Evolutionary conservation across 2,797 vertebrate genomes (phyloP).

Genomic region (Dipus sagitta): DNA sequence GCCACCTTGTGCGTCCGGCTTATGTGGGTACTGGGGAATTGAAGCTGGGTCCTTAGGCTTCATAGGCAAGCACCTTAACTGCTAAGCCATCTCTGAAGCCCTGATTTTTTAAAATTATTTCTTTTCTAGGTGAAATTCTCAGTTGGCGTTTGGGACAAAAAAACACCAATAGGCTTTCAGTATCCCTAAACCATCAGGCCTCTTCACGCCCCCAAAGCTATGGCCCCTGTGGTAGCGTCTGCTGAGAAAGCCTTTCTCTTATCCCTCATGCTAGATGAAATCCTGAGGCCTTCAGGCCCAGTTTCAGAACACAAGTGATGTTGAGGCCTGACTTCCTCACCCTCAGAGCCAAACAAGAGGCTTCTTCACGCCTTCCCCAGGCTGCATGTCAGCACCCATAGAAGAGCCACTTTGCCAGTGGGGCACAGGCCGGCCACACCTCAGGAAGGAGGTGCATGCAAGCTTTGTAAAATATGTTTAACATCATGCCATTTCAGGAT

Average conservation of each 20-base stretch:
- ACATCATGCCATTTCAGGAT: background rate
- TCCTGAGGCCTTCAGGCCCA: background rate
- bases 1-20: too few species aligned
- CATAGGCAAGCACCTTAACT: too few species aligned
- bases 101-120: background rate
- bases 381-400: background rate
- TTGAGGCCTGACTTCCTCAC: background rate
- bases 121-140: constrained; percentile 55
- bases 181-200: background rate
- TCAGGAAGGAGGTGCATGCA: background rate
- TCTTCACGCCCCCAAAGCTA: background rate
- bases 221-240: background rate
- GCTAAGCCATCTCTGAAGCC: too few species aligned
- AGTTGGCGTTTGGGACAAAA: constrained; percentile 42
- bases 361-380: background rate
- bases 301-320: background rate
- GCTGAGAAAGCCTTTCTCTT: background rate
- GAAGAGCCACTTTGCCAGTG: background rate
- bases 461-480: background rate
- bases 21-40: too few species aligned
- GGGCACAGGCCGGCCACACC: background rate
- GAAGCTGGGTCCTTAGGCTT: too few species aligned
- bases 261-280: background rate
- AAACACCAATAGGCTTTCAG: background rate
- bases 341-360: background rate